Evolutionary conservation across 1,140 invertebrate genomes (phyloP), one percentile per base, ranked within the genome.

Genomic region (Hypsibius dujardini): DNA sequence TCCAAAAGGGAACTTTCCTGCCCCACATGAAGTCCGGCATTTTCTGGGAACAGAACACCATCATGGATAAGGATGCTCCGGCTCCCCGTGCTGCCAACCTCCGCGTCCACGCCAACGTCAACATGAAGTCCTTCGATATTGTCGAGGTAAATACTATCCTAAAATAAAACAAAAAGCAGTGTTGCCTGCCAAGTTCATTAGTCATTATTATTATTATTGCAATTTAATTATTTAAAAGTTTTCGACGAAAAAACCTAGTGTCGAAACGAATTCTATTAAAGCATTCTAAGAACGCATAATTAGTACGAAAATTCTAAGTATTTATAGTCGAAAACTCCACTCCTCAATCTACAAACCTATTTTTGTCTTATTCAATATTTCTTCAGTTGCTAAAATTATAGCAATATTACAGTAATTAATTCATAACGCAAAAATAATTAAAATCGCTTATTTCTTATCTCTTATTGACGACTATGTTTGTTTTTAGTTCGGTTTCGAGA

Each of bases 401-500:
- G 50, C 0, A 56, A 56, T 56, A 12, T 12, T 12, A n/a, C 50
- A 56, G 0, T 0, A 56, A 7, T 56, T 56, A 7, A 7, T 56
- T 7, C 7, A 12, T 56, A 56, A 56, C 50, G n/a, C 7, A n/a
- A 56, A 12, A 56, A 56, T n/a, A 56, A 56, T 56, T 12, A 56
- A 7, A 28, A 28, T 28, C 28, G 28, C 28, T 28, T 28, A 0
- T 28, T 28, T 28, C 28, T 12, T 56, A n/a, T n/a, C 50, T 7
- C 50, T 56, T 7, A 56, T n/a, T 56, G n/a, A 56, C n/a, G 50
- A 45, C 3, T 12, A 67, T 67, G 12, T 67, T 42, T 42, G 12
- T 67, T 15, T 67, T 45, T 42, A 67, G 62, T 67, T 67, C 42
- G 62, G 62, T 42, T 67, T 15, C 42, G 62, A 67, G 45, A 67